Evolutionary conservation across 2,797 vertebrate species (phyloP).

Genomic region (Corythornis leucogaster): DNA sequence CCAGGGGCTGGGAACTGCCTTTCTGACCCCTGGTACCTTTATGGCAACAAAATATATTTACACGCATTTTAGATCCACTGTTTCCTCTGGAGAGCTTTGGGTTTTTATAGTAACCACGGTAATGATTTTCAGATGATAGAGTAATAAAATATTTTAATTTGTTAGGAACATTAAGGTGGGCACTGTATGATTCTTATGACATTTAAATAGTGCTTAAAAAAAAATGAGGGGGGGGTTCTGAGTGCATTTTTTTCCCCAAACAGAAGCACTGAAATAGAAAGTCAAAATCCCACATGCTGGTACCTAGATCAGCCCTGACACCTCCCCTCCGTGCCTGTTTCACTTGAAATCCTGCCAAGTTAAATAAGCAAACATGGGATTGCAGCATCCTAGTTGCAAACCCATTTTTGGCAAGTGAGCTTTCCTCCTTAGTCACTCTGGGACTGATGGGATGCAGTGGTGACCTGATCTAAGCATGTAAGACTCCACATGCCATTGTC

Average conservation of each 20-base stretch:
- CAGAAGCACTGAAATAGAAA: slow-evolving; percentile 40
- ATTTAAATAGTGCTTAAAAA: slow-evolving; percentile 37
- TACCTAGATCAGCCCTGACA: slow-evolving; percentile 4
- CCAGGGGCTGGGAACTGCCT: neutral
- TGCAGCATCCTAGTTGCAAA: neutral
- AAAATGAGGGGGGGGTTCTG: neutral
- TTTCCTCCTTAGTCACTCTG: neutral
- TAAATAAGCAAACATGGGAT: slow-evolving; percentile 41
- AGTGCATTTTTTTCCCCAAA: slow-evolving; percentile 44
- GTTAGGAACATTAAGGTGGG: slow-evolving; percentile 31
- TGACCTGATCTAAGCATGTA: neutral
- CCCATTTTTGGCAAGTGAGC: neutral
- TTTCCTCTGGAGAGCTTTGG: slow-evolving; percentile 57
- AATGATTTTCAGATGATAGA: slow-evolving; percentile 77
- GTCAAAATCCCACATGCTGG: neutral
- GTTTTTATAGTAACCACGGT: slow-evolving; percentile 63
- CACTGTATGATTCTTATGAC: slow-evolving; percentile 26
- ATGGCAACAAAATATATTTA: slow-evolving; percentile 1
- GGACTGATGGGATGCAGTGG: neutral
- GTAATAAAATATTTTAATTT: slow-evolving; percentile 78
- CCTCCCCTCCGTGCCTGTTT: slow-evolving; percentile 4
- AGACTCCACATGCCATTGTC: accelerated
- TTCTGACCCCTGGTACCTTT: neutral
- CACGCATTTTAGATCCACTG: slow-evolving; percentile 9
- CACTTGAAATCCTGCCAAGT: slow-evolving; percentile 43